A percentile compares a stretch with the other conserved stretches of the same genome.
Conservation (phyloP, 1,140 invertebrate genomes). For the Magallana ariakensis region DNA sequence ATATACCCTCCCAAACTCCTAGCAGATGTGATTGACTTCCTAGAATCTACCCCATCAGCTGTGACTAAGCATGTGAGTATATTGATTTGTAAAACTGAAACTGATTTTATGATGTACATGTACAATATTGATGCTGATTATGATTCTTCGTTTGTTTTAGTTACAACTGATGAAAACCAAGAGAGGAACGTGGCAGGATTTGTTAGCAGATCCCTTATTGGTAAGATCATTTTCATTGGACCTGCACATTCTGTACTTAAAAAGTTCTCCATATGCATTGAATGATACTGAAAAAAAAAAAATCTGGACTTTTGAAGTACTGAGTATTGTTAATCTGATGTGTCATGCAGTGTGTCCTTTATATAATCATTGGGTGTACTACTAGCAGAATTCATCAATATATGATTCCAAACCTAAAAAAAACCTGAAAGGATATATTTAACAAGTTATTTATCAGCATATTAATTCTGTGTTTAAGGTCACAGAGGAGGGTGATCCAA, state of each 20-base stretch:
- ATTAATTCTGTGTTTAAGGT: slow-evolving; percentile 50
- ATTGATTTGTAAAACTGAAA: neutral
- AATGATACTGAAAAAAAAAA: no score
- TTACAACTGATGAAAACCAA: slow-evolving; percentile 69
- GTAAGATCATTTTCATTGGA: slow-evolving; percentile 59
- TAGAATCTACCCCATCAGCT: slow-evolving; percentile 68
- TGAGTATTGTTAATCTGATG: no score
- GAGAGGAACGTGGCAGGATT: slow-evolving; percentile 65
- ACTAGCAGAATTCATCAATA: no score
- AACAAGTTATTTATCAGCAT: neutral
- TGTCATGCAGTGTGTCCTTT: no score
- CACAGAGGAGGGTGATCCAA: slow-evolving; percentile 69
- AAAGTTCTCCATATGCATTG: no score
- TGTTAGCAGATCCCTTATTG: slow-evolving; percentile 66
- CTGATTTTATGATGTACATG: neutral
- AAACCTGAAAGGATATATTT: no score
- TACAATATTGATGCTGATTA: no score
- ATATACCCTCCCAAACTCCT: slow-evolving; percentile 65
- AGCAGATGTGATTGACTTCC: slow-evolving; percentile 71
- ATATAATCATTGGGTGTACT: no score
- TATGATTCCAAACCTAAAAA: no score
- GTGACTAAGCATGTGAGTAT: slow-evolving; percentile 43
- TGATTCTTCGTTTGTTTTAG: slow-evolving; percentile 53
- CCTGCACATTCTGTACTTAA: no score
- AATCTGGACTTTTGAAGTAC: no score